Evolutionary conservation across 2,888 invertebrate genomes (phyloP), one percentile per base, ranked within the genome.

Genomic region (Aporophyla nigra): DNA sequence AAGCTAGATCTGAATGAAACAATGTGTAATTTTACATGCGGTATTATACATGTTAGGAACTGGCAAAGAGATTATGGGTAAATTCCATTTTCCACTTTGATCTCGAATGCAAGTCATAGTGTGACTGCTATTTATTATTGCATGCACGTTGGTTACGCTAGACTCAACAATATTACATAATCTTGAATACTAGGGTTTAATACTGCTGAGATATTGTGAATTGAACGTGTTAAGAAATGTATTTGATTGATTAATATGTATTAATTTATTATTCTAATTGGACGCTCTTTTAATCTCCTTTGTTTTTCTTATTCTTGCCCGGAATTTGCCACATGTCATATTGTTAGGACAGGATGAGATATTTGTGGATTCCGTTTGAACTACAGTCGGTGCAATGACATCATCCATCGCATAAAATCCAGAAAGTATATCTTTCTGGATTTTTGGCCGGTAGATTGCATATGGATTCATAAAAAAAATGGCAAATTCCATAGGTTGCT

Each of bases 101-200:
- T 67, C 49, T 54, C 49, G 19, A 58, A 74, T 62, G 79, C 84
- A 83, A 74, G 58, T 70, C 74, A 59, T 54, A 53, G 14, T 24
- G 53, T 65, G 21, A 24, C 24, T 46, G 16, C 70, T 78, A 62
- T 67, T 83, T 68, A 82, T 54, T 70, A 82, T 83, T 83, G 3
- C 43, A 54, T 43, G 58, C 79, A 83, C 73, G 70, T 73, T 83
- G 49, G 54, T 66, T 24, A 58, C 46, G 24, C 51, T 53, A 67
- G 51, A 59, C 62, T 33, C 21, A 62, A 71, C 27, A 54, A 56
- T 70, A 67, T 67, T 70, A 83, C 62, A 71, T 70, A 66, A 61
- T 59, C 62, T 49, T 5, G 1, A 3, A 33, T 19, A 59, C n/a
- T 51, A 21, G 3, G 14, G 2, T 54, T 63, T 19, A 66, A 58